Percentiles rank a stretch among this genome's conserved stretches.
Evolutionary conservation across 2,888 invertebrate species (phyloP).

Genomic region (Zeuzera pyrina): DNA sequence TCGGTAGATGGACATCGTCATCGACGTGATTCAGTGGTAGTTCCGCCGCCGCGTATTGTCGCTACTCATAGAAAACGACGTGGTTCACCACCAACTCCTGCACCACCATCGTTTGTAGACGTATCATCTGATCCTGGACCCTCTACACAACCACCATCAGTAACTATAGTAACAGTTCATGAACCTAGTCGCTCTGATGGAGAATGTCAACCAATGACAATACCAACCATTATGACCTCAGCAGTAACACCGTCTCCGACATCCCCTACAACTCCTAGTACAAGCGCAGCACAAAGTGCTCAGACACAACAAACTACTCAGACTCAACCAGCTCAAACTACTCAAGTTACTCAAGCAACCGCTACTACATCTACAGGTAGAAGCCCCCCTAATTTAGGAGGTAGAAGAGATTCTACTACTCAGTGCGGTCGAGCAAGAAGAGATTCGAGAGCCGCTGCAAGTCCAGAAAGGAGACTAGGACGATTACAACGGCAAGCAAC

Average conservation of each 20-base stretch:
- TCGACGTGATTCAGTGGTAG: conserved; percentile 78
- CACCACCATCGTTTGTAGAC: conserved; percentile 68
- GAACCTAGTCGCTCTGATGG: conserved; percentile 74
- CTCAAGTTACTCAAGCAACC: conserved; percentile 26
- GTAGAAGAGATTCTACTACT: conserved; percentile 86
- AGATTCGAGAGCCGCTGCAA: conserved; percentile 77
- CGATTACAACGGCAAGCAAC: conserved; percentile 89
- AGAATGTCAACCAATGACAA: conserved; percentile 73
- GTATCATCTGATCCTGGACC: conserved; percentile 79
- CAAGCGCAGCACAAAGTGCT: conserved; percentile 33
- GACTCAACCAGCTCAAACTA: conserved; percentile 33
- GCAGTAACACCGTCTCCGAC: conserved; percentile 88
- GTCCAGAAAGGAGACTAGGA: conserved; percentile 78
- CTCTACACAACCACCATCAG: conserved; percentile 52
- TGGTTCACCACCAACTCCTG: conserved; percentile 53
- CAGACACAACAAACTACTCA: conserved; percentile 40
- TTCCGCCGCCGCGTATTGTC: conserved; percentile 75
- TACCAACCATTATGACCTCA: conserved; percentile 86
- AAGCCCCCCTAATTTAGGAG: conserved; percentile 64
- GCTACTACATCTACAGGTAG: conserved; percentile 43
- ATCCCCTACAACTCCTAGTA: conserved; percentile 77
- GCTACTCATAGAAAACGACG: conserved; percentile 74
- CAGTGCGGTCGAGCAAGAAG: conserved; percentile 82
- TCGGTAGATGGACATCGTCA: conserved; percentile 80
- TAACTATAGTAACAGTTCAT: conserved; percentile 59